Evolutionary conservation across 1,140 invertebrate genomes (phyloP).

Genomic region (Bombus breviceps): DNA sequence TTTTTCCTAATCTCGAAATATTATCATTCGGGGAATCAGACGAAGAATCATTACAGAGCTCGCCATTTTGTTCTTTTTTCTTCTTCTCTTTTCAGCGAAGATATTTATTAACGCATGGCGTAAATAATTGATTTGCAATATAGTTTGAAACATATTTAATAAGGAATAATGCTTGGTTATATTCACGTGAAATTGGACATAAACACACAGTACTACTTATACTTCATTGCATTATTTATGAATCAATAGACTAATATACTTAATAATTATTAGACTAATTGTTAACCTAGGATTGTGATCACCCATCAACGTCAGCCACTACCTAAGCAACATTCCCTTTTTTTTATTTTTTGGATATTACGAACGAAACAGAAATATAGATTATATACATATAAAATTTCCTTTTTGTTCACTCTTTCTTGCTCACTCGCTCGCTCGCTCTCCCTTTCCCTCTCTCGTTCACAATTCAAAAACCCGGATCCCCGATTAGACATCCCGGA

Average conservation of each 20-base stretch:
- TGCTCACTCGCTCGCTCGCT: conserved; percentile 25
- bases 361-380: conserved; percentile 75
- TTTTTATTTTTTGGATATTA: conserved; percentile 58
- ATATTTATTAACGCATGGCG: conserved; percentile 48
- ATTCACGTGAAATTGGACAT: conserved; percentile 83
- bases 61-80: background rate
- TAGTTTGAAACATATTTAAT: conserved; percentile 82
- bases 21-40: conserved; percentile 43
- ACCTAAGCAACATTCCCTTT: conserved; percentile 73
- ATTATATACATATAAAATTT: conserved; percentile 62
- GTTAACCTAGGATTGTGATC: conserved; percentile 82
- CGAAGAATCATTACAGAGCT: conserved; percentile 47
- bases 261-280: conserved; percentile 83
- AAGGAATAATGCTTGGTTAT: conserved; percentile 82
- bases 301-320: conserved; percentile 82
- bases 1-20: conserved; percentile 30
- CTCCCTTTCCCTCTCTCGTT: conserved; percentile 19
- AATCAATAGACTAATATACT: conserved; percentile 83
- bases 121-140: conserved; percentile 78
- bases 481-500: conserved; percentile 66
- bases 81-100: conserved; percentile 33
- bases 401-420: conserved; percentile 16
- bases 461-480: conserved; percentile 43
- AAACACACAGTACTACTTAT: conserved; percentile 83
- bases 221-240: conserved; percentile 83